Conservation (phyloP, 2,888 invertebrate species). For the Xestia sexstrigata region DNA sequence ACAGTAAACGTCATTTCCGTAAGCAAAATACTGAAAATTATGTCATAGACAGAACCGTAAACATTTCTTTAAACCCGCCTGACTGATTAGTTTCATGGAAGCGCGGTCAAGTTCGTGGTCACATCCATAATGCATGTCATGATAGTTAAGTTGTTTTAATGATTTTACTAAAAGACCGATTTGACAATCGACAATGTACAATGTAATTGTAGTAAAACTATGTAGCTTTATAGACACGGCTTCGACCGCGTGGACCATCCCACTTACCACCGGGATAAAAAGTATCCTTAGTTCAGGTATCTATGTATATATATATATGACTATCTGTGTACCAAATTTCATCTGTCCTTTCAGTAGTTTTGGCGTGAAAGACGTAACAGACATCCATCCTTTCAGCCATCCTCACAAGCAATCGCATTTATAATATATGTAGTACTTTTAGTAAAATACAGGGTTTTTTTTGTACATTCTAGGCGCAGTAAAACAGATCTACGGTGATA, state of each 20-base stretch:
- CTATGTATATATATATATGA: too few species aligned
- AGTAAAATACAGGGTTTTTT: background rate
- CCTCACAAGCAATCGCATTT: background rate
- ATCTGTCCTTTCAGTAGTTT: background rate
- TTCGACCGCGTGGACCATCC: background rate
- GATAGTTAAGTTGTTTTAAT: conserved; percentile 14
- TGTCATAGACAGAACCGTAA: conserved; percentile 18
- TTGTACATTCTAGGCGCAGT: background rate
- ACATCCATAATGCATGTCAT: conserved; percentile 19
- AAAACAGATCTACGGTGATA: background rate
- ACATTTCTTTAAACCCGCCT: conserved; percentile 7
- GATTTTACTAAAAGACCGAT: background rate
- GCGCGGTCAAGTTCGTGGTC: conserved; percentile 6
- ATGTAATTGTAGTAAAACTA: background rate
- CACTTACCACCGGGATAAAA: background rate
- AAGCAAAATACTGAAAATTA: conserved; percentile 16
- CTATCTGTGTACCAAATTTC: background rate
- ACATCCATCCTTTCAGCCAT: background rate
- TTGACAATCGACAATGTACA: background rate
- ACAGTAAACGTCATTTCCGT: background rate
- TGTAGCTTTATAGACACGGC: fast-evolving
- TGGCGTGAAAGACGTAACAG: background rate
- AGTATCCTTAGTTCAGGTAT: background rate
- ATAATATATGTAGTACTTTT: too few species aligned
- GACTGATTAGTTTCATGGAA: conserved; percentile 27